These are phyloP conservation scores for Rhingia rostrata DNA, from an alignment of 2,888 invertebrate genomes.

Conservation along the genomic window DNA sequence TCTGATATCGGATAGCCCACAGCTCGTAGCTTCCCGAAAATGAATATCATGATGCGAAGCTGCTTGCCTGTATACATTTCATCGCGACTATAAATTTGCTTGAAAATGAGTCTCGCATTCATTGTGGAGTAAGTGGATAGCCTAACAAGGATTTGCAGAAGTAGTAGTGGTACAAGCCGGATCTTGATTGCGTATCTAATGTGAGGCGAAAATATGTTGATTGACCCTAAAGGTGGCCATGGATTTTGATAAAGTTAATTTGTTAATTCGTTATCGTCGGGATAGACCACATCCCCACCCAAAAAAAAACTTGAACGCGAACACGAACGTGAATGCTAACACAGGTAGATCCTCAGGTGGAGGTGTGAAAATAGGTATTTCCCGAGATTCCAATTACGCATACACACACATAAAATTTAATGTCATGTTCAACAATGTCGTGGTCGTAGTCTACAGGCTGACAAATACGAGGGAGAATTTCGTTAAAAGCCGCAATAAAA, in stretches of 20 bases:
- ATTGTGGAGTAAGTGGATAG: not conserved
- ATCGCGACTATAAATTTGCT: conserved; percentile 52
- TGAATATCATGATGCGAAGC: conserved; percentile 50
- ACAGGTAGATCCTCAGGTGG: too few relatives aligned
- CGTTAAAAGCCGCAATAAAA: not conserved
- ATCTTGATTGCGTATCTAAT: not conserved
- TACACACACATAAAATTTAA: too few relatives aligned
- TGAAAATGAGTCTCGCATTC: not conserved
- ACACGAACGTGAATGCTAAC: too few relatives aligned
- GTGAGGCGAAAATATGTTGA: conserved; percentile 26
- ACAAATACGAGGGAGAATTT: not conserved
- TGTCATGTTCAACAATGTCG: not conserved
- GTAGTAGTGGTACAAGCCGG: not conserved
- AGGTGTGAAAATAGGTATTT: too few relatives aligned
- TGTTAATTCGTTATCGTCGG: not conserved
- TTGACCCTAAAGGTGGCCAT: conserved; percentile 18
- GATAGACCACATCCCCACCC: not conserved
- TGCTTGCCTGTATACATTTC: conserved; percentile 57
- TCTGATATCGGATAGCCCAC: conserved; percentile 57
- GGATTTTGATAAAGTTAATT: conserved; percentile 2
- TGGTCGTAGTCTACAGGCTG: not conserved
- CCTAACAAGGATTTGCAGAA: not conserved
- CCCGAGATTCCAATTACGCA: too few relatives aligned
- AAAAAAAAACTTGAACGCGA: not conserved
- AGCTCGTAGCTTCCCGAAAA: conserved; percentile 43